phyloP scores from a whole-genome alignment of 2,113 vertebrate genomes.

The Polyodon spathula region DNA sequence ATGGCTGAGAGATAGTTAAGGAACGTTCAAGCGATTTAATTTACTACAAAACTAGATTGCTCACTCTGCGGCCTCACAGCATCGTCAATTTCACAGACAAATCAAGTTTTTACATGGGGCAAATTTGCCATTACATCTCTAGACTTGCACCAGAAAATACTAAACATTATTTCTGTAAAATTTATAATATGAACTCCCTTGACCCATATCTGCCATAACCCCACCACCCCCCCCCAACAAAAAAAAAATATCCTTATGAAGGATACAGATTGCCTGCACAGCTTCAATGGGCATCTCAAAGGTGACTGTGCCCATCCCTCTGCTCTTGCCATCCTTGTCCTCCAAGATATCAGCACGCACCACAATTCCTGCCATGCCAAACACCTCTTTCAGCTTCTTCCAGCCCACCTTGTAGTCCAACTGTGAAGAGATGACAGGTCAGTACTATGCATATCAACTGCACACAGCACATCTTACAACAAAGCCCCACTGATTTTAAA shows the following conservation, averaged over 20 bases:
- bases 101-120: background rate
- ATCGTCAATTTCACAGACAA: no score
- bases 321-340: conserved; percentile 93
- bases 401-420: conserved; percentile 96
- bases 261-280: conserved; percentile 97
- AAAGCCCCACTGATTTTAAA: no score
- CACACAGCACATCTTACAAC: background rate
- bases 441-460: background rate
- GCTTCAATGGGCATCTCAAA: conserved; percentile 93
- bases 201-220: no score
- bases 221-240: no score
- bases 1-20: conserved; percentile 74
- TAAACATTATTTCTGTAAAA: background rate
- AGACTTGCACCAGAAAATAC: no score
- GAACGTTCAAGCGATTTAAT: no score
- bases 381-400: conserved; percentile 98
- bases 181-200: background rate
- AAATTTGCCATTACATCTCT: no score
- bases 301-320: conserved; percentile 90
- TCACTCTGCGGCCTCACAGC: no score
- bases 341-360: conserved; percentile 85
- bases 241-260: conserved; percentile 31
- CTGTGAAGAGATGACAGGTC: no score
- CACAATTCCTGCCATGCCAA: conserved; percentile 86
- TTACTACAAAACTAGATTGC: no score